Percentiles rank a stretch among this genome's conserved stretches.
Evolutionary conservation across 2,797 vertebrate species (phyloP).

Genomic region (Hemibagrus guttatus): DNA sequence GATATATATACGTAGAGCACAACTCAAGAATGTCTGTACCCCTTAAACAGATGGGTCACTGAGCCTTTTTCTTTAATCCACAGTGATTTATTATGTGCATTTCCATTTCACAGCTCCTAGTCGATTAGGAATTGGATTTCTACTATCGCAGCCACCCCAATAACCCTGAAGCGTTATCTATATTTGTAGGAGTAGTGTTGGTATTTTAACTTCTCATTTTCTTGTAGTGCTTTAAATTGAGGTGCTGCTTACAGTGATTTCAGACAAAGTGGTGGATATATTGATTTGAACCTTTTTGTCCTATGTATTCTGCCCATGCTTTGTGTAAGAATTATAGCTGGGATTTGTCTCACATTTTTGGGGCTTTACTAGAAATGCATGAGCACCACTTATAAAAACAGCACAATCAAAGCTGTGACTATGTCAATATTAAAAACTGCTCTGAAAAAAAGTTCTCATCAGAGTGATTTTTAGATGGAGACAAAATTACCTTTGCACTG

Average conservation of each 20-base stretch:
- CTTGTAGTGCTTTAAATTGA: neutral
- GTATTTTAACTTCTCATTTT: neutral
- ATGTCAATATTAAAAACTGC: neutral
- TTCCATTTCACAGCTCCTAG: neutral
- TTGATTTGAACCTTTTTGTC: neutral
- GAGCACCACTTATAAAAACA: neutral
- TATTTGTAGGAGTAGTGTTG: neutral
- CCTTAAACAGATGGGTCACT: neutral
- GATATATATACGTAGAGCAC: neutral
- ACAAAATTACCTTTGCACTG: neutral
- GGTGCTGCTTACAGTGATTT: neutral
- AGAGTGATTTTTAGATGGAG: neutral
- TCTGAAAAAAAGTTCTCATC: neutral
- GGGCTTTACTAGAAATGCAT: neutral
- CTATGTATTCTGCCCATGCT: neutral
- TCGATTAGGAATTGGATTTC: conserved; percentile 9
- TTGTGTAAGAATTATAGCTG: neutral
- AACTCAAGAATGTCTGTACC: neutral
- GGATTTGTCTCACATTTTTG: neutral
- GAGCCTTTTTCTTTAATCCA: neutral
- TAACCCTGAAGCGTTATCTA: neutral
- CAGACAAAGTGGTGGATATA: neutral
- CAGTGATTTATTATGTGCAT: neutral
- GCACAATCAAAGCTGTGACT: neutral
- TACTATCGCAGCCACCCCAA: neutral